phyloP scores from a whole-genome alignment of 1,140 invertebrate genomes.

The Leptinotarsa defecta region DNA sequence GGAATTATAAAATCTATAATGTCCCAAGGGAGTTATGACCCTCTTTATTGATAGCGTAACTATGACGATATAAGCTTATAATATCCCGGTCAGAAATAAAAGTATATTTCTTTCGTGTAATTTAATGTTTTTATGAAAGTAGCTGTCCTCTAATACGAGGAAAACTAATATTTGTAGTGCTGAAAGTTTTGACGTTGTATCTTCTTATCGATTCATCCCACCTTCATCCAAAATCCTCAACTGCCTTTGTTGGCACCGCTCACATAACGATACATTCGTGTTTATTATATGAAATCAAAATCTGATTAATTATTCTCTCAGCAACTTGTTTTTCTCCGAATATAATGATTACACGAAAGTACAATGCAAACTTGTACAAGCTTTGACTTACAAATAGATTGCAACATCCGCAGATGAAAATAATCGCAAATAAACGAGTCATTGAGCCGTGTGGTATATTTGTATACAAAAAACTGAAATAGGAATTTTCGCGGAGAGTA shows the following conservation, averaged over 20 bases:
- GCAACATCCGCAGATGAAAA: background rate
- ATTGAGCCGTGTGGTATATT: background rate
- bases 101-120: too few species aligned
- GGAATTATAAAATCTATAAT: too few species aligned
- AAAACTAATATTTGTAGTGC: too few species aligned
- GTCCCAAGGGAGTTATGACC: too few species aligned
- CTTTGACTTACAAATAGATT: background rate
- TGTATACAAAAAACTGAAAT: background rate
- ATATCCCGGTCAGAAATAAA: too few species aligned
- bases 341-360: background rate
- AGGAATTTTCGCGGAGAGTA: background rate
- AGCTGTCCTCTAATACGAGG: too few species aligned
- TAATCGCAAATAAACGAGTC: background rate
- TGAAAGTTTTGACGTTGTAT: too few species aligned
- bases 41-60: too few species aligned
- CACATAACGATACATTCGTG: background rate
- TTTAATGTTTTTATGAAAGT: too few species aligned
- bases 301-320: background rate
- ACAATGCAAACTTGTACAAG: background rate
- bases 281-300: background rate
- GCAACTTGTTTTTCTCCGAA: slow-evolving; percentile 8
- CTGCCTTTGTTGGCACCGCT: background rate
- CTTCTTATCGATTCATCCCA: too few species aligned
- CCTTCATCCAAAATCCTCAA: too few species aligned
- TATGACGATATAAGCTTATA: too few species aligned